These are phyloP conservation scores for Pipra filicauda DNA, from an alignment of 2,113 vertebrate genomes.

Conservation along the genomic window DNA sequence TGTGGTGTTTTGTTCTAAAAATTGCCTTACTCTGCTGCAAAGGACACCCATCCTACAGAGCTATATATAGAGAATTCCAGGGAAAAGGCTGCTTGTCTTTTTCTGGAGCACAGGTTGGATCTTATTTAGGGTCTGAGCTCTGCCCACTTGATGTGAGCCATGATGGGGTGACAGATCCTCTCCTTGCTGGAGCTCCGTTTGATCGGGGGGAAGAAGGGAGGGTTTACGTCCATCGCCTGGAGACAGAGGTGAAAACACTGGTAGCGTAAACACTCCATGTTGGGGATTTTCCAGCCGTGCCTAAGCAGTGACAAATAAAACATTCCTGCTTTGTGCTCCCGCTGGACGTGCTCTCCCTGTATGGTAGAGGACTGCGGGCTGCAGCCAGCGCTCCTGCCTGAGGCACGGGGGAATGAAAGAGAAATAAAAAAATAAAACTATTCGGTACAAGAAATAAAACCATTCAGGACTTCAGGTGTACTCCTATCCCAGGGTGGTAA, in stretches of 20 bases:
- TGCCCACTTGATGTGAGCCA: constrained; percentile 71
- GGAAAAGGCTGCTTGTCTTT: background rate
- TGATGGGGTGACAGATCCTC: constrained; percentile 66
- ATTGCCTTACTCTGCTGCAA: constrained; percentile 29
- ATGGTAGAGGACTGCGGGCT: constrained; percentile 47
- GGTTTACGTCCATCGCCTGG: constrained; percentile 76
- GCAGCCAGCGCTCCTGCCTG: background rate
- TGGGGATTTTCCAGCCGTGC: constrained; percentile 59
- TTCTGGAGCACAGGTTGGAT: constrained; percentile 74
- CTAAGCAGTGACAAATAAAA: constrained; percentile 51
- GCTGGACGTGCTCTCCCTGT: constrained; percentile 42
- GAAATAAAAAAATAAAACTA: background rate
- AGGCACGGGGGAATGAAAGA: background rate
- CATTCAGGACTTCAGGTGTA: background rate
- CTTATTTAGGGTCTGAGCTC: constrained; percentile 81
- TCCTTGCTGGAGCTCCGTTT: constrained; percentile 76
- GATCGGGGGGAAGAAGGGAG: constrained; percentile 77
- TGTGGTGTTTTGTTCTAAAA: constrained; percentile 53
- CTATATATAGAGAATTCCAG: constrained; percentile 64
- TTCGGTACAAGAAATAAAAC: background rate
- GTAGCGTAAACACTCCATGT: constrained; percentile 33
- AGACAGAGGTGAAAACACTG: constrained; percentile 68
- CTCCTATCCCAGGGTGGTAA: background rate
- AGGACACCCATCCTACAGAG: background rate
- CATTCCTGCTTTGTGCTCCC: constrained; percentile 41